These are phyloP conservation scores for Bovichtus variegatus DNA, from an alignment of 2,797 vertebrate species.

Conservation along the genomic window DNA sequence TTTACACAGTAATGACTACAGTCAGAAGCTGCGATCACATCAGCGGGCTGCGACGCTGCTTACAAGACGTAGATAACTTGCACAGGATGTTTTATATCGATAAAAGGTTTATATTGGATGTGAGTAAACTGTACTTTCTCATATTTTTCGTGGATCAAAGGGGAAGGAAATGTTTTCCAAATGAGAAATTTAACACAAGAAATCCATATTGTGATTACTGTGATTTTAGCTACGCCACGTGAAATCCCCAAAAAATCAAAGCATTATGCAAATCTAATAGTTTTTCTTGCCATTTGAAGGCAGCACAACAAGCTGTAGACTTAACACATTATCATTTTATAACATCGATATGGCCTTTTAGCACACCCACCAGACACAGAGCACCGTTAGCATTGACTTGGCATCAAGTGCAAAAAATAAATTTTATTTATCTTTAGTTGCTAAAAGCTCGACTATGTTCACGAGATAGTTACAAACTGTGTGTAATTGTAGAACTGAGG, in stretches of 20 bases:
- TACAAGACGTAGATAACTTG: background rate
- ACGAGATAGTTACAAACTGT: background rate
- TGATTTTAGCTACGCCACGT: background rate
- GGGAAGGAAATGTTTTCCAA: background rate
- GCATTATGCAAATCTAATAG: too few species aligned
- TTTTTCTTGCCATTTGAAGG: background rate
- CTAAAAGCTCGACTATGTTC: background rate
- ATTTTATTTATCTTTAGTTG: background rate
- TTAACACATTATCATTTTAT: background rate
- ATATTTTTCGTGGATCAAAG: background rate
- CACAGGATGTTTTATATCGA: background rate
- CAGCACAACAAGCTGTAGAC: background rate
- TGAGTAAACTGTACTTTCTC: background rate
- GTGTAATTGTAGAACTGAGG: too few species aligned
- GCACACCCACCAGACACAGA: background rate
- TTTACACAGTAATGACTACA: background rate
- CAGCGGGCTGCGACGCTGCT: background rate
- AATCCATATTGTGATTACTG: background rate
- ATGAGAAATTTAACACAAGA: background rate
- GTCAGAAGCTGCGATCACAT: background rate
- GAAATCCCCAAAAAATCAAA: too few species aligned
- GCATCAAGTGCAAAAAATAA: background rate
- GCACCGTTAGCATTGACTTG: background rate
- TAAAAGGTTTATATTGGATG: background rate
- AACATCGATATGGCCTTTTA: background rate